Base-by-base conservation (phyloP, 2,888 invertebrate genomes). In the Macrosoma leucophasiata region DNA sequence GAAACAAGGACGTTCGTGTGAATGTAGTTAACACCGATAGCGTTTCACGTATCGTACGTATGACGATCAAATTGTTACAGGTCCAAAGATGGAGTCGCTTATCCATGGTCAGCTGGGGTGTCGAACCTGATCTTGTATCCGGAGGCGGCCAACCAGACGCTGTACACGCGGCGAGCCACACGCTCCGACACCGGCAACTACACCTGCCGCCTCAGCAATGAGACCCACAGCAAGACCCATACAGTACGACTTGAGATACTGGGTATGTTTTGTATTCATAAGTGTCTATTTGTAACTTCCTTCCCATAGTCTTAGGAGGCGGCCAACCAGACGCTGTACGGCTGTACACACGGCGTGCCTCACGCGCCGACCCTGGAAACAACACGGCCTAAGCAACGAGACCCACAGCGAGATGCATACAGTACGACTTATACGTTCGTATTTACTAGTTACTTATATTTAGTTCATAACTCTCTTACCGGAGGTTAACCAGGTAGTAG, bases 291-390 rank as follows among this genome's bases (percentile, higher is more conserved):
- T n/a, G n/a, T n/a, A n/a, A n/a, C n/a, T n/a, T n/a, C n/a, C n/a
- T n/a, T n/a, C n/a, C n/a, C n/a, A n/a, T n/a, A n/a, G n/a, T n/a
- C n/a, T n/a, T n/a, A n/a, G 0, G 90, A 91, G 70, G 91, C 90
- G 30, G 90, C 89, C 39, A 93, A 93, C 74, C 93, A 93, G 75
- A 93, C 92, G 29, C 86, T 93, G 52, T n/a, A n/a, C n/a, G n/a
- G n/a, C n/a, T n/a, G n/a, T 92, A 91, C 78, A 88, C 91, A 13
- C 85, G 88, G 48, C 78, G 81, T 21, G 88, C 90, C 13, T 84
- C 86, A 19, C 78, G 86, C 27, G 85, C 87, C 4, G 92, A 92
- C 68, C 86, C 88, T 18, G 93, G 92, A 36, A 89, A 89, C 71
- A 92, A 92, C 72, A 90, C 90, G 84, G 89, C 11, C 84, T 91